Percentiles rank a stretch among this genome's conserved stretches.
phyloP scores from a whole-genome alignment of 2,888 invertebrate species.

The Ophonus ardosiacus region DNA sequence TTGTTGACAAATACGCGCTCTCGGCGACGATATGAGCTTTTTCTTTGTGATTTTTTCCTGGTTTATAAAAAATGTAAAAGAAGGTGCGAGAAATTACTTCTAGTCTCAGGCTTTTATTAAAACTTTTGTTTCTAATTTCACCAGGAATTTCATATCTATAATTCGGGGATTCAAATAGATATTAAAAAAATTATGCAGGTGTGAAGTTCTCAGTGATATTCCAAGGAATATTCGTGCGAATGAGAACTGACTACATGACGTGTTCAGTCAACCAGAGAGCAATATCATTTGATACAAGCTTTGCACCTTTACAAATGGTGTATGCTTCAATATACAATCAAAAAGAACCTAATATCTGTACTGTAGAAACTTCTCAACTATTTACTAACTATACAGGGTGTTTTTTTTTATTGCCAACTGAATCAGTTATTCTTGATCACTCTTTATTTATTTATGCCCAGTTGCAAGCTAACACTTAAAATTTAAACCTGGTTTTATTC shows the following conservation, averaged over 20 bases:
- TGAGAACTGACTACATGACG: not conserved
- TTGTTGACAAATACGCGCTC: slow-evolving; percentile 22
- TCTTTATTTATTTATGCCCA: too few relatives aligned
- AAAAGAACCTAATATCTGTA: not conserved
- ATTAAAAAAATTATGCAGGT: not conserved
- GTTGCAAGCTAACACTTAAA: too few relatives aligned
- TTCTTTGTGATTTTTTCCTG: slow-evolving; percentile 37
- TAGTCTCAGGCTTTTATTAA: slow-evolving; percentile 8
- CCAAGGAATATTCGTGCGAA: not conserved
- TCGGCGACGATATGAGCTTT: slow-evolving; percentile 21
- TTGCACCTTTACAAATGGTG: not conserved
- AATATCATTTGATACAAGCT: not conserved
- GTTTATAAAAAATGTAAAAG: slow-evolving; percentile 41
- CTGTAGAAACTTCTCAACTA: too few relatives aligned
- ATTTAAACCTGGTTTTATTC: too few relatives aligned
- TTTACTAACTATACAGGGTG: too few relatives aligned
- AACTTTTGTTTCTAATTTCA: slow-evolving; percentile 22
- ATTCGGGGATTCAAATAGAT: not conserved
- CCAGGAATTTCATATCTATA: not conserved
- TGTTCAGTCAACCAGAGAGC: not conserved
- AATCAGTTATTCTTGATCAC: too few relatives aligned
- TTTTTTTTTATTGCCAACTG: too few relatives aligned
- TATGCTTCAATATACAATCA: not conserved
- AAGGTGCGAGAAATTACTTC: slow-evolving; percentile 38
- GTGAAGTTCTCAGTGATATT: not conserved